phyloP scores from a whole-genome alignment of 2,797 vertebrate genomes.

The Lepilemur septentrionalis region DNA sequence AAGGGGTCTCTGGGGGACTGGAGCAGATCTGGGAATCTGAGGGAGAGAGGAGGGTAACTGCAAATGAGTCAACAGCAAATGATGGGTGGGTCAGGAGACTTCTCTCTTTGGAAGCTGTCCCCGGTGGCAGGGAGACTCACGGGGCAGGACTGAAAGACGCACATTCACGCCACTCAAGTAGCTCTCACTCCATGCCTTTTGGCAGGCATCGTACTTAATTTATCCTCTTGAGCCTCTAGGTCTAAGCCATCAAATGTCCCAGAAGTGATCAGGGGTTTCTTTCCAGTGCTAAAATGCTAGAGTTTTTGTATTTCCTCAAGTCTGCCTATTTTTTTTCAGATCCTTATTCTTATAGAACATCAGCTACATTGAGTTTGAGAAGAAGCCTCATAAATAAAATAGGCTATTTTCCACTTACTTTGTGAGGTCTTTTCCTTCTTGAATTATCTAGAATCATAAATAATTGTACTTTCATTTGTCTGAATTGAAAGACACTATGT shows the following conservation, averaged over 20 bases:
- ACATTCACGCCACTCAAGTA: too few relatives aligned
- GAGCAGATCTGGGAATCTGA: neutral
- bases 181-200: neutral
- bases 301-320: neutral
- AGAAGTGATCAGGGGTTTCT: neutral
- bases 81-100: neutral
- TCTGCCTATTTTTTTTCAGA: neutral
- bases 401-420: neutral
- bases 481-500: neutral
- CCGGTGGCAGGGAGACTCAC: neutral
- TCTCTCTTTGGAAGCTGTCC: neutral
- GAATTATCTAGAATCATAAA: neutral
- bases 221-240: neutral
- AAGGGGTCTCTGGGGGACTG: neutral
- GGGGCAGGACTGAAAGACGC: too few relatives aligned
- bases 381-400: neutral
- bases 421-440: neutral
- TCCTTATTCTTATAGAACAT: neutral
- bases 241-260: neutral
- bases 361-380: neutral
- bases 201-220: neutral
- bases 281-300: neutral
- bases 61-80: neutral
- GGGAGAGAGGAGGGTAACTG: neutral
- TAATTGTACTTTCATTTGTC: constrained; percentile 23